These are phyloP conservation scores for Thymallus thymallus DNA, from an alignment of 2,113 vertebrate genomes.

Conservation along the genomic window DNA sequence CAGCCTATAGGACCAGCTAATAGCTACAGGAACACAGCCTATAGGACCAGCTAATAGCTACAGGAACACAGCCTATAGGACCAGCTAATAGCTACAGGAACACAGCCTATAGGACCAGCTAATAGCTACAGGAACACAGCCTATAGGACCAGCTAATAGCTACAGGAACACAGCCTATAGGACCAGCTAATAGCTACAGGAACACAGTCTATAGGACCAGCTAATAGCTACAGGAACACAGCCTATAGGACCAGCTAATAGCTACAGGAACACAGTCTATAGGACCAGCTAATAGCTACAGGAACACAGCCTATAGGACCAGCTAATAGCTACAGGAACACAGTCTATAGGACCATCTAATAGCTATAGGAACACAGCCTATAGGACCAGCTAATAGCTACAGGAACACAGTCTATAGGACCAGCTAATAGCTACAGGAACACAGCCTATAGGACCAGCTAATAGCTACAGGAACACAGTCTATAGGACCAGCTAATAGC, in stretches of 20 bases:
- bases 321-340: no score
- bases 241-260: background rate
- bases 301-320: background rate
- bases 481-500: background rate
- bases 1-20: background rate
- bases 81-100: background rate
- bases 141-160: background rate
- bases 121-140: no score
- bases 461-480: no score
- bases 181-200: background rate
- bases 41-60: background rate
- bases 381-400: background rate
- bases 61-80: no score
- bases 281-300: background rate
- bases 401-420: no score
- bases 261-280: no score
- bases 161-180: background rate
- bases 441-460: background rate
- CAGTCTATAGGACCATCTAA: no score
- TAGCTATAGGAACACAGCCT: background rate
- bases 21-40: constrained; percentile 3
- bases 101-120: background rate
- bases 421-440: background rate
- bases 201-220: no score
- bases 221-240: background rate